Conservation (phyloP, 2,113 vertebrate species). For the Monarcha castaneiventris region DNA sequence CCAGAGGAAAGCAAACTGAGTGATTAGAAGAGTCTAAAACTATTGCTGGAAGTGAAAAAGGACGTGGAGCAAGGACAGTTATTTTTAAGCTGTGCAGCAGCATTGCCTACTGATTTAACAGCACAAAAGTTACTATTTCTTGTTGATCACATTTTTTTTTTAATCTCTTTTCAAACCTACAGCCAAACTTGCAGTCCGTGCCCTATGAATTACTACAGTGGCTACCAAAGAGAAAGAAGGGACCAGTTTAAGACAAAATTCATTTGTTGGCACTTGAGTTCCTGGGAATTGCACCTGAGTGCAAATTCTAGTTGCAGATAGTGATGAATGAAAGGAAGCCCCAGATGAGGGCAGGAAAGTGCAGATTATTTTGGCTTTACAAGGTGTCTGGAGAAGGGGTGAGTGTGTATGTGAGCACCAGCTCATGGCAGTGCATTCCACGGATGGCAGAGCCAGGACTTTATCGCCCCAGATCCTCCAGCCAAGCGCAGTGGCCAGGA, state of each 20-base stretch:
- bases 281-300: background rate
- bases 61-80: background rate
- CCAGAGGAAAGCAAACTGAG: slow-evolving; percentile 26
- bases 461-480: background rate
- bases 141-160: background rate
- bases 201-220: background rate
- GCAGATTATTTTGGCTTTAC: background rate
- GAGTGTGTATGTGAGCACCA: background rate
- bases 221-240: background rate
- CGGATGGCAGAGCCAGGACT: background rate
- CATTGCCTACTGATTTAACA: background rate
- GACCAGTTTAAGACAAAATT: background rate
- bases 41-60: slow-evolving; percentile 28
- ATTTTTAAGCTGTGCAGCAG: slow-evolving; percentile 31
- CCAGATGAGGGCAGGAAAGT: background rate
- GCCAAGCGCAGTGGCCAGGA: background rate
- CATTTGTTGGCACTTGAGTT: background rate
- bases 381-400: background rate
- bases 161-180: background rate
- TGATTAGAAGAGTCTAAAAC: slow-evolving; percentile 39
- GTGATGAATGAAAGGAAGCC: background rate
- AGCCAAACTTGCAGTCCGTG: background rate
- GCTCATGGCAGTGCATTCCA: background rate
- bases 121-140: background rate
- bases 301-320: background rate